These are phyloP conservation scores for Hyla sarda DNA, from an alignment of 2,113 vertebrate genomes.

Conservation along the genomic window DNA sequence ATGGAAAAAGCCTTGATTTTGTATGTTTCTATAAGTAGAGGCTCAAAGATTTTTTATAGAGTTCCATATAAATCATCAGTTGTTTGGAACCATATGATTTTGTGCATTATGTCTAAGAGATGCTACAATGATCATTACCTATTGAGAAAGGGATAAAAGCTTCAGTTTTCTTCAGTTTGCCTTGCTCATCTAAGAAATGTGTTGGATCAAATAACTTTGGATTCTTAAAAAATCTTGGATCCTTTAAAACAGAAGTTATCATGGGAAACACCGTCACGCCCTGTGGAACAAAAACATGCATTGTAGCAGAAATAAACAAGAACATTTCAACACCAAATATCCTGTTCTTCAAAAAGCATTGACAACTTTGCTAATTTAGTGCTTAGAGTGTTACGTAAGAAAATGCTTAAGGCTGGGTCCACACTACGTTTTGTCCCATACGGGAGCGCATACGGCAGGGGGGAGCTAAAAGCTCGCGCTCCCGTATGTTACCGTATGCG, in stretches of 20 bases:
- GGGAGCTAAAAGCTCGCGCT: no score
- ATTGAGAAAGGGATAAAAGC: slow-evolving; percentile 70
- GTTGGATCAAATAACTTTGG: slow-evolving; percentile 67
- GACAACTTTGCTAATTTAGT: no score
- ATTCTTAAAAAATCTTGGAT: slow-evolving; percentile 65
- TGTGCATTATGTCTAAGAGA: neutral
- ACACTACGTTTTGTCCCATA: no score
- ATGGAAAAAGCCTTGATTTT: neutral
- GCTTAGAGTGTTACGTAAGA: no score
- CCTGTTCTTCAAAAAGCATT: no score
- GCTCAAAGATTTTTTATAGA: neutral
- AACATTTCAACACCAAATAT: neutral
- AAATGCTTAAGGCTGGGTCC: no score
- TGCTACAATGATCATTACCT: slow-evolving; percentile 57
- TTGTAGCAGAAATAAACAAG: neutral
- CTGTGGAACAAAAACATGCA: slow-evolving; percentile 53
- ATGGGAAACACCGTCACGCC: slow-evolving; percentile 67
- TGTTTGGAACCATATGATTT: neutral
- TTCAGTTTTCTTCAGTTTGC: slow-evolving; percentile 69
- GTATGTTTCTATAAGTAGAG: neutral
- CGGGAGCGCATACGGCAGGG: no score
- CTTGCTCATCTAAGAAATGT: slow-evolving; percentile 70
- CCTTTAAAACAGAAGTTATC: slow-evolving; percentile 66
- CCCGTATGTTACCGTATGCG: no score
- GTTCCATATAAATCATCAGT: neutral